These are phyloP conservation scores for Uropetala carovei DNA, from an alignment of 2,888 invertebrate species.

Conservation along the genomic window DNA sequence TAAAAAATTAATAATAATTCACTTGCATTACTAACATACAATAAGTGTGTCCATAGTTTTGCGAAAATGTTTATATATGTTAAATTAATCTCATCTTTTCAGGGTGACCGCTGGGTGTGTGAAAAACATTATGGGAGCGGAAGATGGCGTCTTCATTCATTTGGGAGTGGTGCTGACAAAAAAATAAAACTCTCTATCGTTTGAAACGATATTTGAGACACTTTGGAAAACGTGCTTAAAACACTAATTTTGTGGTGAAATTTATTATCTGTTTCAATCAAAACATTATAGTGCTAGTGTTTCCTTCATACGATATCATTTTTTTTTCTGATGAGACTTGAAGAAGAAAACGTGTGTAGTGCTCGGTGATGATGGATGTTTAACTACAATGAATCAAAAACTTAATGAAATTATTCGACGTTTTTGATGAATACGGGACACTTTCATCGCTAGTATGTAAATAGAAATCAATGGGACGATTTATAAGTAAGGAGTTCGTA, in stretches of 20 bases:
- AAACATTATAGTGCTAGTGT: conserved; percentile 10
- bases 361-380: too few relatives aligned
- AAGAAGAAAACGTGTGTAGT: background rate
- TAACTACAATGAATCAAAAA: background rate
- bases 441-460: background rate
- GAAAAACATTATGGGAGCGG: background rate
- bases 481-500: conserved; percentile 2
- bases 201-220: too few relatives aligned
- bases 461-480: background rate
- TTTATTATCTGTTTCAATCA: background rate
- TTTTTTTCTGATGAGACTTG: background rate
- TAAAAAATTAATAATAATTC: too few relatives aligned
- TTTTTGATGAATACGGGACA: background rate
- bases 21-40: too few relatives aligned
- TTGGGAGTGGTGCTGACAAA: background rate
- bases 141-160: background rate
- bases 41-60: too few relatives aligned
- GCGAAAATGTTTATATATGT: too few relatives aligned
- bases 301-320: background rate
- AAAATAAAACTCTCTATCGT: too few relatives aligned
- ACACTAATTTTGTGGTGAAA: background rate
- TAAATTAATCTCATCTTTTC: too few relatives aligned
- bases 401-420: background rate
- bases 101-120: too few relatives aligned
- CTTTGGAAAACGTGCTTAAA: too few relatives aligned